Evolutionary conservation across 2,888 invertebrate species (phyloP), one percentile per base, ranked within the genome.

Genomic region (Linnaemya tessellans): DNA sequence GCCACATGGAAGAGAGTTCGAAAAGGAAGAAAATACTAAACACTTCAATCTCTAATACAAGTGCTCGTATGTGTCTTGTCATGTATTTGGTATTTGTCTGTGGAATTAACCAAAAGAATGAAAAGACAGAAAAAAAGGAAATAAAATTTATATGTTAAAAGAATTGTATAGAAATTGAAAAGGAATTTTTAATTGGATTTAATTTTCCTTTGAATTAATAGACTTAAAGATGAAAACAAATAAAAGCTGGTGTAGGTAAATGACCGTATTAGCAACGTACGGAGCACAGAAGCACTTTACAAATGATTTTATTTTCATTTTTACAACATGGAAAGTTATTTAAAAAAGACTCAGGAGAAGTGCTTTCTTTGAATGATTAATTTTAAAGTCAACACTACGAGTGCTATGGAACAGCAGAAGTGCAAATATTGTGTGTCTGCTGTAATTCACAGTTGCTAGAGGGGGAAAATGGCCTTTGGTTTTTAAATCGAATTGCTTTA

Each of bases 171-270:
- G 43, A 62, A 82, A 62, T 62, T 82, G 51, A 77, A 80, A 80
- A 75, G 71, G 58, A 75, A 82, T 85, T 80, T 81, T 82, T 85
- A 85, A 85, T 85, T 82, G 75, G 85, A 82, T 82, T 79, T 62
- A 75, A 80, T 75, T 79, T 85, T 80, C 70, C 49, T 56, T 85
- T 46, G 51, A 75, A 79, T 79, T 58, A 79, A 79, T 49, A 56
- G 46, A 71, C 49, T 65, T 35, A 74, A 41, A 49, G 8, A 46
- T 4, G 64, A 58, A 73, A 75, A 70, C 41, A 51, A 75, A 60
- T 60, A 15, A 56, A 68, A 70, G 56, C 38, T 43, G n/a, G 8
- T 58, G 41, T 20, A 71, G 75, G 79, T 85, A 75, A 85, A 85
- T 77, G 79, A 71, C 82, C 82, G 79, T 75, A 71, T 80, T 65